These are phyloP conservation scores for Apis dorsata DNA, from an alignment of 1,140 invertebrate genomes.

Conservation along the genomic window DNA sequence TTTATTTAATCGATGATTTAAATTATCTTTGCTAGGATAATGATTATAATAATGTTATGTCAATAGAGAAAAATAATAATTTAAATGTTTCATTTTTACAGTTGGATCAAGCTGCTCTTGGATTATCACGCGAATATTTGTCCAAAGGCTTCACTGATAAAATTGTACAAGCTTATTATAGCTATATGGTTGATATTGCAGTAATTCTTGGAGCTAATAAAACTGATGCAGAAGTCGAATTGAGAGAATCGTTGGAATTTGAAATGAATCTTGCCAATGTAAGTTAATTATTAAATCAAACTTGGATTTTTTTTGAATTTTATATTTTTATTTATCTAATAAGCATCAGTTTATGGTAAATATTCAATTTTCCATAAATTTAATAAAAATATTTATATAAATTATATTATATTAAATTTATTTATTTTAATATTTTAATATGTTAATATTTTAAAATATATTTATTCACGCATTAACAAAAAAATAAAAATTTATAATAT, in stretches of 20 bases:
- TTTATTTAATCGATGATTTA: background rate
- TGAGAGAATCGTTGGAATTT: conserved; percentile 92
- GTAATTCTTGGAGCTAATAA: conserved; percentile 91
- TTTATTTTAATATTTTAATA: too few species aligned
- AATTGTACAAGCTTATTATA: conserved; percentile 88
- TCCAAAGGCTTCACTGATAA: conserved; percentile 90
- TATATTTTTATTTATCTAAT: too few species aligned
- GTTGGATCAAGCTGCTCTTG: conserved; percentile 95
- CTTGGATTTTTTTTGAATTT: too few species aligned
- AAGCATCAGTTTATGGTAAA: too few species aligned
- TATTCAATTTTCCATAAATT: too few species aligned
- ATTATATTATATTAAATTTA: too few species aligned
- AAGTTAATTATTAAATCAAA: conserved; percentile 65
- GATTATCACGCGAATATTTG: conserved; percentile 93
- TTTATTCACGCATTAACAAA: background rate
- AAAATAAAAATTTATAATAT: background rate
- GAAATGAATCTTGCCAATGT: conserved; percentile 97
- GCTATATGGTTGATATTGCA: conserved; percentile 93
- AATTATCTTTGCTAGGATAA: background rate
- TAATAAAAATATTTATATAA: too few species aligned
- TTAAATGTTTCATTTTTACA: conserved; percentile 71
- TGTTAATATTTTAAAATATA: too few species aligned
- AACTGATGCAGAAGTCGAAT: conserved; percentile 85
- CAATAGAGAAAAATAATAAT: background rate
- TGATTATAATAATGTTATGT: background rate